These are phyloP conservation scores for Podarcis muralis DNA, from an alignment of 2,113 vertebrate genomes.

Conservation along the genomic window DNA sequence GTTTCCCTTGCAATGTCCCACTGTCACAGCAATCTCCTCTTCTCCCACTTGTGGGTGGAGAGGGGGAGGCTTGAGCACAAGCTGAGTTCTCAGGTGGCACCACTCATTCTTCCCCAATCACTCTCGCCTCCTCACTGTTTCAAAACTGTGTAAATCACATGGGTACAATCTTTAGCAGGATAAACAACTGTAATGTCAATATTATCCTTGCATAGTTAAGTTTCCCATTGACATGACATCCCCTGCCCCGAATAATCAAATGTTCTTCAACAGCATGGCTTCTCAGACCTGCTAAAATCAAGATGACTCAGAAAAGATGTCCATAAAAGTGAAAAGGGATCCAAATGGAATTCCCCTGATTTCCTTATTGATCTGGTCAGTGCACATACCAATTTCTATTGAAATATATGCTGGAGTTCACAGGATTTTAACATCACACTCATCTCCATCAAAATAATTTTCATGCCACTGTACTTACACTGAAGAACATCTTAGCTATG, in stretches of 20 bases:
- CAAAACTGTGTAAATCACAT: not conserved
- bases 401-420: not conserved
- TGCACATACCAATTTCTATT: not conserved
- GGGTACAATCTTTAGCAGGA: not conserved
- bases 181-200: not conserved
- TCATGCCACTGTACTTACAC: not conserved
- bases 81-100: too few relatives aligned
- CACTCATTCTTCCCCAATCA: too few relatives aligned
- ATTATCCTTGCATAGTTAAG: not conserved
- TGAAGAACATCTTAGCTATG: not conserved
- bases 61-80: too few relatives aligned
- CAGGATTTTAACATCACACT: not conserved
- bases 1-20: too few relatives aligned
- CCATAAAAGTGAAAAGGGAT: constrained; percentile 4
- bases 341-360: not conserved
- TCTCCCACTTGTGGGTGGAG: too few relatives aligned
- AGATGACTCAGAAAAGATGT: not conserved
- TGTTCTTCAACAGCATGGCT: not conserved
- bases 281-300: not conserved
- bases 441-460: not conserved
- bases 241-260: too few relatives aligned
- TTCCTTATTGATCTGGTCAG: not conserved
- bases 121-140: not conserved
- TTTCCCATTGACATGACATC: not conserved
- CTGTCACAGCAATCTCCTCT: too few relatives aligned